Base-by-base conservation (phyloP, 2,888 invertebrate genomes). In the Thereva nobilitata region DNA sequence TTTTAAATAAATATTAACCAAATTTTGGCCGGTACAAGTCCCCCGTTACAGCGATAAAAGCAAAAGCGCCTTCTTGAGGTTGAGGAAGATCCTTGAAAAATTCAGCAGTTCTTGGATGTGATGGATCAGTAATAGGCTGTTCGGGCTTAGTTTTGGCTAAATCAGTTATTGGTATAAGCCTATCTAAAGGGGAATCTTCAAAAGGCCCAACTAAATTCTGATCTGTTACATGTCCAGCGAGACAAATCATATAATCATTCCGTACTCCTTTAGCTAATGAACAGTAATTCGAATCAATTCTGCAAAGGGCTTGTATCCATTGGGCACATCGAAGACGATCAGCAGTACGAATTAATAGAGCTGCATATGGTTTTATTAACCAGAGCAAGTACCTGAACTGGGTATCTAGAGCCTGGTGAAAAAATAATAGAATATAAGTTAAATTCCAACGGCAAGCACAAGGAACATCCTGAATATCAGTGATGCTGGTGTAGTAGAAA, bases 41-140 rank as follows among this genome's bases (percentile, higher is more conserved):
- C 5, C 85, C 85, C 34, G 83, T 84, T 6, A 85, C 73, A 2
- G 84, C 83, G 42, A 85, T 80, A 71, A 84, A 84, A 72, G 84
- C 84, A 73, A 84, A 84, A 3, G 84, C 85, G 2, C 85, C 85
- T 66, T 84, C 83, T 55, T 82, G 81, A 4, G 84, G 83, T 44
- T 79, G 74, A 0, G 84, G 84, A 68, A 84, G 82, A 10, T 76
- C 74, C 34, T 75, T 73, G 35, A 85, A 74, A 73, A 85, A 85
- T 12, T 82, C 80, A 47, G 82, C 79, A 0, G 82, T 83, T 69
- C 82, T 82, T 4, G 79, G 76, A 79, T 72, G 70, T 6, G 70
- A 79, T 0, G 84, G 84, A 72, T 84, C 83, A 7, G 82, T 82
- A 37, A 83, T 73, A 4, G 83, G 82, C 52, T 76, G 78, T 69